Base-by-base conservation (phyloP, 1,140 invertebrate species). In the Leptonema lineaticorne region DNA sequence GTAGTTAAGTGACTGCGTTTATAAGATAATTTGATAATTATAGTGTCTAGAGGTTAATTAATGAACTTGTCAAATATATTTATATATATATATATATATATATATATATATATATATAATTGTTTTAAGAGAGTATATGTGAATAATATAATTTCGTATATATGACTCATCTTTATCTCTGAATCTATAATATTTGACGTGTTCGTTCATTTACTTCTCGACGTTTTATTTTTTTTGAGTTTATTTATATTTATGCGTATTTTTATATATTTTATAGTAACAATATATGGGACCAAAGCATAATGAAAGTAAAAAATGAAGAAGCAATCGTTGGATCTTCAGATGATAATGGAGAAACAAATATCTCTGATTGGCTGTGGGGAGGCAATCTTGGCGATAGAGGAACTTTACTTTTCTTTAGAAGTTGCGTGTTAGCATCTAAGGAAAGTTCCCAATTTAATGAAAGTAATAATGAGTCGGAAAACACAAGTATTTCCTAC, bases 371-470 rank as follows among this genome's bases (percentile, higher is more conserved):
- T 50, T 86, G 85, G 85, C 75, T 86, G 9, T 77, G 80, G 24
- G 84, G 84, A 1, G 85, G 84, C 1, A 78, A 78, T 1, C 71
- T 84, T 60, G 85, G 85, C 6, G 80, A 82, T 3, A 82, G 82
- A 57, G 80, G 77, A 45, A 79, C 84, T 11, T 78, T 85, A 20
- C 78, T 86, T 27, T 76, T 86, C 26, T 86, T 86, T 74, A 75
- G 83, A 69, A 85, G 83, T 69, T 85, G 84, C 59, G 85, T 85
- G 14, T 75, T 86, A 57, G 85, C 85, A 27, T 45, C 67, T 7
- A 72, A 72, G 50, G 68, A 63, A 11, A 18, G 5, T 45, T 26
- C 26, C 26, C 28, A 48, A 28, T 28, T 5, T 3, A 22, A 50
- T 20, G 28, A 16, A 5, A n/a, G 2, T 27, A 24, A 24, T 46